Evolutionary conservation across 1,140 invertebrate genomes (phyloP).

Genomic region (Caerostris darwini): DNA sequence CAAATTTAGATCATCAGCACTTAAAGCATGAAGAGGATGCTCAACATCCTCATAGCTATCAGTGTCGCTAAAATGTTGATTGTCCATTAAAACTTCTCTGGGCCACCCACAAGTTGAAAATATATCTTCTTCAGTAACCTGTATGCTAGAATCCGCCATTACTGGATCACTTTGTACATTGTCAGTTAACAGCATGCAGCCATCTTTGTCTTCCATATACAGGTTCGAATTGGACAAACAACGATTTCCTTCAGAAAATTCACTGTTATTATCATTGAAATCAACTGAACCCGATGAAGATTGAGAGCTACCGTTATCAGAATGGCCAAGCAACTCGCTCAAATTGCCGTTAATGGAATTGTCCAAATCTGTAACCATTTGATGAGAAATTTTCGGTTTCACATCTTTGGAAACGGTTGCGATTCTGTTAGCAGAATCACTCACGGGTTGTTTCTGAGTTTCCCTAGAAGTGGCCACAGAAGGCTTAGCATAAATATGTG

Average conservation of each 20-base stretch:
- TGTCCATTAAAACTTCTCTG: conserved; percentile 48
- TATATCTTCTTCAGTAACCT: conserved; percentile 94
- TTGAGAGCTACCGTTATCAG: conserved; percentile 39
- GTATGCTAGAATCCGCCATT: conserved; percentile 72
- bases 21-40: conserved; percentile 92
- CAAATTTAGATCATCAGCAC: conserved; percentile 89
- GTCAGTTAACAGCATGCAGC: conserved; percentile 44
- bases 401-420: not conserved
- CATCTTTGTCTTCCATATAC: conserved; percentile 58
- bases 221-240: conserved; percentile 29
- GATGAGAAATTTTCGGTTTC: conserved; percentile 4
- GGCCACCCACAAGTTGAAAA: conserved; percentile 67
- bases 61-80: conserved; percentile 73
- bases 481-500: conserved; percentile 59
- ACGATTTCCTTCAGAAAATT: conserved; percentile 18
- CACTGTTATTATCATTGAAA: conserved; percentile 38
- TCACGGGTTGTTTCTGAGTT: not conserved
- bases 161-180: not conserved
- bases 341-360: conserved; percentile 71
- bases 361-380: conserved; percentile 62
- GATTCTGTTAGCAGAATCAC: not conserved
- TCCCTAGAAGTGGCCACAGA: not conserved
- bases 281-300: conserved; percentile 66
- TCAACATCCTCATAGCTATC: conserved; percentile 82
- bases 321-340: conserved; percentile 63